phyloP scores from a whole-genome alignment of 2,888 invertebrate genomes.

The Rhorus exstirpatorius region DNA sequence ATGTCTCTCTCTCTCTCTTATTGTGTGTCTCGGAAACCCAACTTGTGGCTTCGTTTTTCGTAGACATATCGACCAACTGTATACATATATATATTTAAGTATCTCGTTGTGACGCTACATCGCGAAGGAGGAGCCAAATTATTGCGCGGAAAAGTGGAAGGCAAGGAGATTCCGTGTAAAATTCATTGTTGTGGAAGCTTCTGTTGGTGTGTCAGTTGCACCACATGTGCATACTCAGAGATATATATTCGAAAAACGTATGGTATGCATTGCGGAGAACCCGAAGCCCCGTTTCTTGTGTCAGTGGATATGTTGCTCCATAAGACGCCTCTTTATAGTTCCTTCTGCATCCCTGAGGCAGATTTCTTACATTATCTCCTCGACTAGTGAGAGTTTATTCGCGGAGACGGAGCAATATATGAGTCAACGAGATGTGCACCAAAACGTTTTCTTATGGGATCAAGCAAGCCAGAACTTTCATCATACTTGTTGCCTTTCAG shows the following conservation, averaged over 20 bases:
- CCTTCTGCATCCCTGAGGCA: conserved; percentile 13
- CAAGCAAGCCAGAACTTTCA: no score
- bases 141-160: conserved; percentile 66
- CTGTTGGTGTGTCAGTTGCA: no score
- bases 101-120: conserved; percentile 31
- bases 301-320: conserved; percentile 39
- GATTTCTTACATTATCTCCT: neutral
- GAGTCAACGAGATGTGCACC: neutral
- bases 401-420: conserved; percentile 4
- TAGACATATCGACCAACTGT: conserved; percentile 8
- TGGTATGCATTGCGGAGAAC: conserved; percentile 3
- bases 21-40: conserved; percentile 55
- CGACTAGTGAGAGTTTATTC: conserved; percentile 3
- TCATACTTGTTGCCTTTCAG: no score
- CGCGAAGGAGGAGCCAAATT: conserved; percentile 57
- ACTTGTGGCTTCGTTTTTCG: conserved; percentile 67
- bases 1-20: conserved; percentile 27
- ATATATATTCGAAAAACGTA: conserved; percentile 13
- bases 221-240: conserved; percentile 2
- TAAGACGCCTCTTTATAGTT: conserved; percentile 20
- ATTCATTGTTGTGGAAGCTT: no score
- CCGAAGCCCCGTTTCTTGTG: conserved; percentile 28
- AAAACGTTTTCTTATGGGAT: no score
- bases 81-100: conserved; percentile 9
- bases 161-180: conserved; percentile 32